Evolutionary conservation across 2,888 invertebrate species (phyloP).

Genomic region (Mamestra brassicae): DNA sequence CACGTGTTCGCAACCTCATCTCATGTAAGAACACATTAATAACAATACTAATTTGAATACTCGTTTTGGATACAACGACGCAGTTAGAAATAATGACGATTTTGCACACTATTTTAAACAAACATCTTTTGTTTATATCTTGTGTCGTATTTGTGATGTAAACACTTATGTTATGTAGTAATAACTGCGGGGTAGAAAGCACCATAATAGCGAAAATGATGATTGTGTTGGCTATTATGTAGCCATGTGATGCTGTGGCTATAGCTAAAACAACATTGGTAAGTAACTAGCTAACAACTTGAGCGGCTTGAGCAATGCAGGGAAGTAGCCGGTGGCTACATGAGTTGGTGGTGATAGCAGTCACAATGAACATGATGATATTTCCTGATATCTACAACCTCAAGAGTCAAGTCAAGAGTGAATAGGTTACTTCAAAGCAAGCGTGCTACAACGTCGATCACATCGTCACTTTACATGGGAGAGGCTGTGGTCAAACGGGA

Average conservation of each 20-base stretch:
- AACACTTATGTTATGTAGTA: conserved; percentile 12
- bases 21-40: conserved; percentile 5
- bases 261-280: not conserved
- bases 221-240: not conserved
- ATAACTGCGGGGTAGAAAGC: conserved; percentile 4
- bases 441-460: too few relatives aligned
- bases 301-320: too few relatives aligned
- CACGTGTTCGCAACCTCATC: not conserved
- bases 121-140: conserved; percentile 10
- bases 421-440: too few relatives aligned
- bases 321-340: too few relatives aligned
- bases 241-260: too few relatives aligned
- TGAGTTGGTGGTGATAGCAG: too few relatives aligned
- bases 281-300: not conserved
- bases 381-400: too few relatives aligned
- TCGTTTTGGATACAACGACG: conserved; percentile 12
- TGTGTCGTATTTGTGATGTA: not conserved
- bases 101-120: not conserved
- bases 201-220: not conserved
- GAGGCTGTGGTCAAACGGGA: too few relatives aligned
- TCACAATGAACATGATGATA: too few relatives aligned
- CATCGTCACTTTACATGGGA: too few relatives aligned
- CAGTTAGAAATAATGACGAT: conserved; percentile 19
- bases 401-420: too few relatives aligned
- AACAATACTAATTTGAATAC: conserved; percentile 36